Base-by-base conservation (phyloP, 2,113 vertebrate genomes). In the Python bivittatus region DNA sequence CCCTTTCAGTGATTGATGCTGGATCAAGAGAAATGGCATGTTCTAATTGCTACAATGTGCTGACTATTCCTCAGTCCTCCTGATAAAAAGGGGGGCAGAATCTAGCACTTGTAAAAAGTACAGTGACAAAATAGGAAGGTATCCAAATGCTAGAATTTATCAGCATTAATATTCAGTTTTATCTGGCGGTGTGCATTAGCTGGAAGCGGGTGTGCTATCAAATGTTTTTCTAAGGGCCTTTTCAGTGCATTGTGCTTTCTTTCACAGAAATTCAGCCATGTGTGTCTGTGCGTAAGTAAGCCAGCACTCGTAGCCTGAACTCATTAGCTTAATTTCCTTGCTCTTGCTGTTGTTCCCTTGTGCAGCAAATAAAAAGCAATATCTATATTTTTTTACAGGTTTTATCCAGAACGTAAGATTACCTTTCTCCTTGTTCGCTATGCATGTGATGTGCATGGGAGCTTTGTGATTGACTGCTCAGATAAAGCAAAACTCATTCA, bases 401-500 rank as follows among this genome's bases (percentile, higher is more conserved):
- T 89, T 61, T 6, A 52, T 89, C 44, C 44, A 92, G 42, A 79
- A 89, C 94, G 88, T 92, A 61, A 84, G 88, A 85, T 91, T 0
- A 1, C 88, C 53, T 95, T 90, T 88, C 27, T 84, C 89, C 89
- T 93, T 87, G 44, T 88, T 13, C 2, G 57, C 52, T 42, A 85
- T 0, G 0, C 84, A 57, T 84, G 72, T 84, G 88, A 88, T 9
- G 7, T 0, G 44, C 79, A 64, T 88, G 92, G 86, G 44, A 91
- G 83, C 83, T 86, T 90, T 84, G 92, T 0, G 95, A 96, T 97
- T 86, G 92, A 95, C 91, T 22, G 0, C 88, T 90, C 85, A 95
- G 95, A 96, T 97, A 96, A 94, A 96, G 90, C 48, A 64, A 85
- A 84, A 95, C 83, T 89, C 93, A 83, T 91, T 93, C 90, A 92